Conservation (phyloP, 1,140 invertebrate species). For the Drosophila ogumai region DNA sequence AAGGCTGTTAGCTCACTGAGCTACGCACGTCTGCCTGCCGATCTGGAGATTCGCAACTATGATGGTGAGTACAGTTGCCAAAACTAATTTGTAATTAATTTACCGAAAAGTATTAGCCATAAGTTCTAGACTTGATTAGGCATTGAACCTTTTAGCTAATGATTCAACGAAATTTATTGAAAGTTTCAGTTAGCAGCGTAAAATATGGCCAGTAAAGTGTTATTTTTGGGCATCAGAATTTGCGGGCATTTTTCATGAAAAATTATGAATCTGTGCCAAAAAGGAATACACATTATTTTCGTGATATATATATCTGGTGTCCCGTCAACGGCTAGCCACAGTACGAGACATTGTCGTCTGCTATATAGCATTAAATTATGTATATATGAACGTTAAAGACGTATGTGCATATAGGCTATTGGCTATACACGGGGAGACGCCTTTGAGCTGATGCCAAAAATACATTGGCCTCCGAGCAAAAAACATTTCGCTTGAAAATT, state of each 20-base stretch:
- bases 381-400: constrained; percentile 15
- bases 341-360: constrained; percentile 74
- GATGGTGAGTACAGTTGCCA: constrained; percentile 87
- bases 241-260: constrained; percentile 31
- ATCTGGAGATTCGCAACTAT: constrained; percentile 91
- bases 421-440: constrained; percentile 9
- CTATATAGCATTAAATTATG: constrained; percentile 16
- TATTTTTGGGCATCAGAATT: constrained; percentile 21
- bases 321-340: constrained; percentile 78
- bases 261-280: constrained; percentile 36
- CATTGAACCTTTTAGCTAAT: background rate
- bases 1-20: constrained; percentile 77
- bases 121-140: background rate
- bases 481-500: constrained; percentile 58
- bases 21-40: constrained; percentile 86
- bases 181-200: constrained; percentile 2
- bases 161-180: background rate
- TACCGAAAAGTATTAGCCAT: background rate
- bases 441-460: constrained; percentile 69
- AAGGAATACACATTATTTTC: constrained; percentile 50
- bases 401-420: constrained; percentile 19
- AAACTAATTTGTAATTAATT: background rate
- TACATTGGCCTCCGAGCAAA: constrained; percentile 58
- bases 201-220: constrained; percentile 1
- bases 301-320: constrained; percentile 44